Conservation (phyloP, 92 coral and sea anemone species). For the Epizoanthus fatuus region DNA sequence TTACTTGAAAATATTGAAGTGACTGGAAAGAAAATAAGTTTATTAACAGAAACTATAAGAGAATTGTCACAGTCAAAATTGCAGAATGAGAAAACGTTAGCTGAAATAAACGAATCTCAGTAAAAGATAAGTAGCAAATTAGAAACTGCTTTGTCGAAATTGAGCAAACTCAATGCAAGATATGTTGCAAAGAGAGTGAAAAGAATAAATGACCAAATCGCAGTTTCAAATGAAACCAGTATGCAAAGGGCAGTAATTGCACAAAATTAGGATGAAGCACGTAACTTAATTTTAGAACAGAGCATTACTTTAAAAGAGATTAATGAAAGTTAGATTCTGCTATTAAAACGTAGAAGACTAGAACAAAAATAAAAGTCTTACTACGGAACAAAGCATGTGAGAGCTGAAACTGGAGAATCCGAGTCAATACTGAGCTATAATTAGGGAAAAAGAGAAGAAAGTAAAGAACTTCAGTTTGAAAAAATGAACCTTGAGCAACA, state of each 20-base stretch:
- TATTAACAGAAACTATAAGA: conserved; percentile 1
- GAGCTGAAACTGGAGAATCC: neutral
- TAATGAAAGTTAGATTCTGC: neutral
- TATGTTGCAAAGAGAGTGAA: conserved; percentile 18
- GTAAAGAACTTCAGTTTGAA: conserved; percentile 10
- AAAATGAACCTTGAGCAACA: conserved; percentile 15
- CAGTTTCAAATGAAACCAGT: neutral
- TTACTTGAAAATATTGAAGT: neutral
- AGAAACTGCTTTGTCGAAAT: conserved; percentile 6
- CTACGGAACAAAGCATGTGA: neutral
- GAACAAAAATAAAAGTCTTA: conserved; percentile 10
- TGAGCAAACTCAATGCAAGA: conserved; percentile 12
- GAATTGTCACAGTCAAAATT: conserved; percentile 3
- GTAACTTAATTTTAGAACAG: neutral
- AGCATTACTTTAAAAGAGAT: neutral
- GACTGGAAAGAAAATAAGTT: neutral
- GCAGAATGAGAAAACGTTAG: neutral
- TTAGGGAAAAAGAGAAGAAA: conserved; percentile 31
- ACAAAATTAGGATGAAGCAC: conserved; percentile 1
- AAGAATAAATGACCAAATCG: conserved; percentile 10
- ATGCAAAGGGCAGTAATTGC: neutral
- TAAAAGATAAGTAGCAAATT: neutral
- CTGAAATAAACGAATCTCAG: conserved; percentile 4
- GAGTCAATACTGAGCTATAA: neutral
- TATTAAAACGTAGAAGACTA: neutral